Conservation (phyloP, 2,888 invertebrate species). For the Apamea crenata region DNA sequence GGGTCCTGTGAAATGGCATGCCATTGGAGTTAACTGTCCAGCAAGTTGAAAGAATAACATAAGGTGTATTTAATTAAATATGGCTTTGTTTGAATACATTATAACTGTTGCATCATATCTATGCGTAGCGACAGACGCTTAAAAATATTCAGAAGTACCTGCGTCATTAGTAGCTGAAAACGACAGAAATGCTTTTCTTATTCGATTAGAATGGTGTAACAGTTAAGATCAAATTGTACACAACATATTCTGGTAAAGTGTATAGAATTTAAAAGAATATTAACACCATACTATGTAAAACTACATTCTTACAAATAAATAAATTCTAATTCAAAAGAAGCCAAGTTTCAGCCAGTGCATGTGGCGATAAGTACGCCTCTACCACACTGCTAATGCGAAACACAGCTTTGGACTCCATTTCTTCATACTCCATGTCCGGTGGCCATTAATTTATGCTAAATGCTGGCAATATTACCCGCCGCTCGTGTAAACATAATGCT, state of each 20-base stretch:
- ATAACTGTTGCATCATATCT: background rate
- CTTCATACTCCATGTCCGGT: constrained; percentile 24
- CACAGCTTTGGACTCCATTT: constrained; percentile 51
- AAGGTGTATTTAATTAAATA: no score
- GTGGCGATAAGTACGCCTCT: background rate
- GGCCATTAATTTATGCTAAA: constrained; percentile 76
- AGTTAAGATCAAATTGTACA: no score
- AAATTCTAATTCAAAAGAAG: background rate
- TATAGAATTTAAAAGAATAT: no score
- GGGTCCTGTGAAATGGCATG: no score
- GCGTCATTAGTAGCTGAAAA: background rate
- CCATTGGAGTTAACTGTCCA: no score
- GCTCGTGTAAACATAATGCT: constrained; percentile 64
- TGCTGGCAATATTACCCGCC: constrained; percentile 56
- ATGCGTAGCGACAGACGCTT: background rate
- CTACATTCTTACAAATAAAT: no score
- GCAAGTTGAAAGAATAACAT: background rate
- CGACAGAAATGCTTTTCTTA: no score
- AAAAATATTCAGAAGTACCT: background rate
- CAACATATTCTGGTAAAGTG: no score
- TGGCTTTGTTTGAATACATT: no score
- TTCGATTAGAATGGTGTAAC: no score
- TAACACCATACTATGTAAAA: no score
- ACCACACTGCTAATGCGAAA: background rate
- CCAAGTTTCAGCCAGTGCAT: background rate